Percentiles rank a stretch among this genome's conserved stretches.
These are phyloP conservation scores for Upupa epops DNA, from an alignment of 2,113 vertebrate genomes.

Conservation along the genomic window DNA sequence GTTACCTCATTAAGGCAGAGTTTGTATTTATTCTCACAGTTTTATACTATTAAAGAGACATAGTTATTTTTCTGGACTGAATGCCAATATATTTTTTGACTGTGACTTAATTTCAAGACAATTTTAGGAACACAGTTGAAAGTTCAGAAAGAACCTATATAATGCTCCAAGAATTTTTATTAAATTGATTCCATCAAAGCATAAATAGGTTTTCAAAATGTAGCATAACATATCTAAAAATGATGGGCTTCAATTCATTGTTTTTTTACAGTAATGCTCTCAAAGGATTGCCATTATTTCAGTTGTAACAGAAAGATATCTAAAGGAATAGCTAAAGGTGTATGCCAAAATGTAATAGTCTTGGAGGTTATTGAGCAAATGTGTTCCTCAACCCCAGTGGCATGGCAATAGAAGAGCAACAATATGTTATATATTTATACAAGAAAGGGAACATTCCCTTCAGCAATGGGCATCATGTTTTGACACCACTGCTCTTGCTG, in stretches of 20 bases:
- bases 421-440: background rate
- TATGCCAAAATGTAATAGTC: background rate
- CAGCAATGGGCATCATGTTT: background rate
- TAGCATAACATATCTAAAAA: background rate
- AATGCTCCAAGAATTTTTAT: background rate
- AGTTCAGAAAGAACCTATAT: background rate
- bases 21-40: background rate
- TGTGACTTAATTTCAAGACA: background rate
- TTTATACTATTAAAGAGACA: background rate
- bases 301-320: background rate
- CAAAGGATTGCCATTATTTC: background rate
- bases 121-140: background rate
- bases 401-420: background rate
- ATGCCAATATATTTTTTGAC: background rate
- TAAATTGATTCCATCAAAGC: background rate
- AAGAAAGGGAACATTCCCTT: background rate
- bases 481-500: background rate
- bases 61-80: background rate
- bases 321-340: background rate
- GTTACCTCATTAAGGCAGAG: rapidly evolving
- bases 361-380: background rate
- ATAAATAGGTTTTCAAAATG: background rate
- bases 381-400: rapidly evolving
- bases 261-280: background rate
- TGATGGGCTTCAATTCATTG: background rate